Conservation (phyloP, 2,797 vertebrate species). For the Oreochromis mossambicus region DNA sequence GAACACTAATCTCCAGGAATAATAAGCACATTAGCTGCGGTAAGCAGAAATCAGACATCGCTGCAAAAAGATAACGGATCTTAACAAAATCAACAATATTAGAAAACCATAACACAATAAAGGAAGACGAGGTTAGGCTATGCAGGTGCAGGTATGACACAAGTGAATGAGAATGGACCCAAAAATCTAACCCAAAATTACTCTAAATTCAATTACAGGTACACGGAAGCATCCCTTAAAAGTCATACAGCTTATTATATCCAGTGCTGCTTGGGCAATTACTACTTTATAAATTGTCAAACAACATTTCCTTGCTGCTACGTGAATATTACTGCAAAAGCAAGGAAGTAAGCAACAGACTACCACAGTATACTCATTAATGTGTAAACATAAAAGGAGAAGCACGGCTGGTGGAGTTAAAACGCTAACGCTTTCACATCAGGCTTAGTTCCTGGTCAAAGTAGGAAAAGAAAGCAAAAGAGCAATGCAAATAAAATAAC, state of each 20-base stretch:
- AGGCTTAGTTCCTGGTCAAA: background rate
- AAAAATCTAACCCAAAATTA: background rate
- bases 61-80: conserved; percentile 2
- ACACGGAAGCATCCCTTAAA: background rate
- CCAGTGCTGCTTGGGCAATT: background rate
- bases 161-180: background rate
- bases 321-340: background rate
- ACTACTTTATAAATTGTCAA: background rate
- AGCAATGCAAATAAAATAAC: background rate
- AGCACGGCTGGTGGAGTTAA: background rate
- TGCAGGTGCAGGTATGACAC: background rate
- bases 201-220: background rate
- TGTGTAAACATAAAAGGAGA: background rate
- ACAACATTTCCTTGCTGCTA: background rate
- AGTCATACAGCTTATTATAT: background rate
- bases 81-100: background rate
- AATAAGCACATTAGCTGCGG: conserved; percentile 18
- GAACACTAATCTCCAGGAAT: conserved; percentile 20
- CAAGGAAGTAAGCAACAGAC: background rate
- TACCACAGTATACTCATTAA: background rate
- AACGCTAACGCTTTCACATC: background rate
- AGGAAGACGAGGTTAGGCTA: background rate
- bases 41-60: background rate
- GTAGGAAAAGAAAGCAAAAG: background rate
- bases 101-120: background rate